Base-by-base conservation (phyloP, 1,140 invertebrate genomes). In the Drosophila sechellia region DNA sequence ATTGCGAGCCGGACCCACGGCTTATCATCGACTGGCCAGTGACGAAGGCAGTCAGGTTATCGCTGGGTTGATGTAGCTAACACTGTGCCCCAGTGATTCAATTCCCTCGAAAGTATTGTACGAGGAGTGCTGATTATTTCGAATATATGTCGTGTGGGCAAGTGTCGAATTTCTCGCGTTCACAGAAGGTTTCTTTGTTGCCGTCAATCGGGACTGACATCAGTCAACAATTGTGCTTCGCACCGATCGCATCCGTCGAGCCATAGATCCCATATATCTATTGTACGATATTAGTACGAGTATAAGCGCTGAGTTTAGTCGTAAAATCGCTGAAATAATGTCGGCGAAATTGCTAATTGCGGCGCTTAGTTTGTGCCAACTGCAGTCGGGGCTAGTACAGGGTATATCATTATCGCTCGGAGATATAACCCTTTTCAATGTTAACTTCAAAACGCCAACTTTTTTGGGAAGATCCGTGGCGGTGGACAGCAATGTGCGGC, bases 21-120 rank as follows among this genome's bases (percentile, higher is more conserved):
- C 69, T 87, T 83, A 86, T 86, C 81, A 72, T 15, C n/a, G 10
- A 8, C 11, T n/a, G 22, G 49, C 34, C 45, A 42, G 54, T 81
- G 78, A 81, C 60, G 74, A 75, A 81, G 61, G 43, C 63, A 40
- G 50, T 20, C 54, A 63, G 81, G 81, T 86, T 86, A 87, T 86
- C 81, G 58, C 3, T 31, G 43, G 37, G 56, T 40, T 72, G 20
- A 22, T 22, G 20, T 72, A 84, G 76, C 79, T 72, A 79, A 83
- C 81, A 89, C 70, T 50, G 31, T 59, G 46, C 55, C 56, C 50
- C 34, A 50, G 70, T 83, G 83, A 87, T 73, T 87, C 81, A 83
- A 86, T 83, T 76, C 52, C 43, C 64, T 55, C 39, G 76, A 81
- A 83, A 81, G 68, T 81, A 81, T 63, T 68, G 66, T 34, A 66